Evolutionary conservation across 2,888 invertebrate species (phyloP).

Genomic region (Brachylomia viminalis): DNA sequence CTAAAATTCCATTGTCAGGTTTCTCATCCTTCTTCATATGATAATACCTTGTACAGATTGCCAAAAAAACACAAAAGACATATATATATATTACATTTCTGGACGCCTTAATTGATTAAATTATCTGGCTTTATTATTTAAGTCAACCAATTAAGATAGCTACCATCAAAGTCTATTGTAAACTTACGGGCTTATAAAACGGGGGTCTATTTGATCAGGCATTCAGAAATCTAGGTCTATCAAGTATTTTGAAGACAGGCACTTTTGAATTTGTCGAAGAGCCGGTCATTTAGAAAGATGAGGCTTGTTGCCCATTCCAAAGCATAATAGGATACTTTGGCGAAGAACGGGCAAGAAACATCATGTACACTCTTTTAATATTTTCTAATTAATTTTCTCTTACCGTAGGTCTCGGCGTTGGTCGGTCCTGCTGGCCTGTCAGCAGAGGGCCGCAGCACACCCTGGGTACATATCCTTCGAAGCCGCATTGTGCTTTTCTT

Average conservation of each 20-base stretch:
- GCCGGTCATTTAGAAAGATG: background rate
- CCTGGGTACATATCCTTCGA: constrained; percentile 83
- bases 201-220: no score
- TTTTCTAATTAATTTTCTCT: constrained; percentile 50
- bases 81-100: no score
- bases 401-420: constrained; percentile 67
- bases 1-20: background rate
- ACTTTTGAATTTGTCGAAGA: no score
- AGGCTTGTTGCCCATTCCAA: background rate
- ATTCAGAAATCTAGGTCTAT: no score
- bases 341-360: background rate
- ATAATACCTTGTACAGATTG: background rate
- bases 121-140: background rate
- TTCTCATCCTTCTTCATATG: background rate
- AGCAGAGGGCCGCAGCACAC: constrained; percentile 90
- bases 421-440: constrained; percentile 23
- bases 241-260: no score
- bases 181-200: no score
- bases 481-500: constrained; percentile 90
- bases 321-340: no score
- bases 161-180: background rate
- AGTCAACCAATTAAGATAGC: background rate
- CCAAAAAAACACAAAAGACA: background rate
- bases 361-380: background rate
- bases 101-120: background rate